Percentiles rank a stretch among this genome's conserved stretches.
Conservation (phyloP, 2,797 vertebrate genomes). For the Lacerta bilineata region DNA sequence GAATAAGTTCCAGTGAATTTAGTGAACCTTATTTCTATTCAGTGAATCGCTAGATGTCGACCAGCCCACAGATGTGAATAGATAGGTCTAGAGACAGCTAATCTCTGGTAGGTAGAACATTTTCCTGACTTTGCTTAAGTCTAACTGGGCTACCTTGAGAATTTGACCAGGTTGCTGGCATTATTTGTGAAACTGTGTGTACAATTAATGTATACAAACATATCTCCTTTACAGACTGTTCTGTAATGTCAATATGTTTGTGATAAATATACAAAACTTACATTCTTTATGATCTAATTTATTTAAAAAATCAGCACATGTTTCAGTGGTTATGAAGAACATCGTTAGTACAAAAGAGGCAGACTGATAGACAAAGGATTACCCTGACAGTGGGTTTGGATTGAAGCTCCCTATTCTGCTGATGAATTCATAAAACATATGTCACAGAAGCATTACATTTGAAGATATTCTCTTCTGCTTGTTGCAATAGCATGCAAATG, state of each 20-base stretch:
- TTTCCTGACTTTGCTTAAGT: not conserved
- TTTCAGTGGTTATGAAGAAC: not conserved
- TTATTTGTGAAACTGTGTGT: not conserved
- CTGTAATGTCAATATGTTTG: not conserved
- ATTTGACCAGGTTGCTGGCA: not conserved
- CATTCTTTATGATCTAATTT: not conserved
- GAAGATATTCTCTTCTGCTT: not conserved
- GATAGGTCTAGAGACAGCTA: not conserved
- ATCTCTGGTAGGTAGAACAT: not conserved
- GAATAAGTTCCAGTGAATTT: no score
- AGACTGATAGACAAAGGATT: not conserved
- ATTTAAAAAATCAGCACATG: not conserved
- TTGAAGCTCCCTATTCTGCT: not conserved
- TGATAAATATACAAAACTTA: not conserved
- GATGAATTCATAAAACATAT: slow-evolving; percentile 19
- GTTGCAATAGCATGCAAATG: slow-evolving; percentile 1
- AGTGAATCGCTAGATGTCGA: no score
- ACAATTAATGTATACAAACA: not conserved
- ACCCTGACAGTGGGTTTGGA: not conserved
- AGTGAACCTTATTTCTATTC: no score
- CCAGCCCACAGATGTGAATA: not conserved
- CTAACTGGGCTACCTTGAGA: not conserved
- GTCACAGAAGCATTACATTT: slow-evolving; percentile 2
- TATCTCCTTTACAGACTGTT: not conserved
- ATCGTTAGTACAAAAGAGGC: not conserved